phyloP scores from a whole-genome alignment of 2,888 invertebrate species.

The Crocallis elinguaria region DNA sequence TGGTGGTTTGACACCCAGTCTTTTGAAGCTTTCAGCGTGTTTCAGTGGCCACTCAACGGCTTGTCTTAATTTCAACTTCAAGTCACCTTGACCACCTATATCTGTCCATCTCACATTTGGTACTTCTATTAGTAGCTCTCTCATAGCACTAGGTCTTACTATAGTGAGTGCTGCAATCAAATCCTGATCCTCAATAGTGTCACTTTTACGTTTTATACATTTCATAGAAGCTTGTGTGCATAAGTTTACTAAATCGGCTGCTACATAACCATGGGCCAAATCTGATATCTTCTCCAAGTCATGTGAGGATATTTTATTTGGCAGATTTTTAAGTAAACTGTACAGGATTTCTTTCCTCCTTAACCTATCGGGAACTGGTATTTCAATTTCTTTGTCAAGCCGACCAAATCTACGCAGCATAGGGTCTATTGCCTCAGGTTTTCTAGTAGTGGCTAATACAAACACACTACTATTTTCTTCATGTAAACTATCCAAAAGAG shows the following conservation, averaged over 20 bases:
- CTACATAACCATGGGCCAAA: slow-evolving; percentile 95
- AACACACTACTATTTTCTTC: slow-evolving; percentile 83
- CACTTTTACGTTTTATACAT: slow-evolving; percentile 79
- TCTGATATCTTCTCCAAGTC: slow-evolving; percentile 87
- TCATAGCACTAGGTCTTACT: slow-evolving; percentile 95
- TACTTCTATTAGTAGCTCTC: slow-evolving; percentile 93
- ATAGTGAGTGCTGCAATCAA: slow-evolving; percentile 87
- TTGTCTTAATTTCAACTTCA: slow-evolving; percentile 94
- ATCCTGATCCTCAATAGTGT: slow-evolving; percentile 77
- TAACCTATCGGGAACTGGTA: slow-evolving; percentile 89
- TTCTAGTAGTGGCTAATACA: slow-evolving; percentile 91
- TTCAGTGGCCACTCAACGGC: slow-evolving; percentile 97
- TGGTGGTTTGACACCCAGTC: slow-evolving; percentile 94
- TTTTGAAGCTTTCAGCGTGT: slow-evolving; percentile 91
- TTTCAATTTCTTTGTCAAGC: slow-evolving; percentile 92
- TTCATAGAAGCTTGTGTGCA: slow-evolving; percentile 89
- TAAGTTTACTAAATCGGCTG: slow-evolving; percentile 92
- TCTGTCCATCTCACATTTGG: slow-evolving; percentile 96
- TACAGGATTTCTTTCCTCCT: slow-evolving; percentile 88
- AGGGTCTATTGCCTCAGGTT: slow-evolving; percentile 90
- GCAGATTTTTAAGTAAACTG: slow-evolving; percentile 84
- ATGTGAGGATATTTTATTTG: slow-evolving; percentile 81
- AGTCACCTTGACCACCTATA: slow-evolving; percentile 94
- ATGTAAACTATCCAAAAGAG: slow-evolving; percentile 86
- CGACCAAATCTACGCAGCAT: slow-evolving; percentile 91